Evolutionary conservation across 2,113 vertebrate genomes (phyloP).

Genomic region (Oostethus manadensis): DNA sequence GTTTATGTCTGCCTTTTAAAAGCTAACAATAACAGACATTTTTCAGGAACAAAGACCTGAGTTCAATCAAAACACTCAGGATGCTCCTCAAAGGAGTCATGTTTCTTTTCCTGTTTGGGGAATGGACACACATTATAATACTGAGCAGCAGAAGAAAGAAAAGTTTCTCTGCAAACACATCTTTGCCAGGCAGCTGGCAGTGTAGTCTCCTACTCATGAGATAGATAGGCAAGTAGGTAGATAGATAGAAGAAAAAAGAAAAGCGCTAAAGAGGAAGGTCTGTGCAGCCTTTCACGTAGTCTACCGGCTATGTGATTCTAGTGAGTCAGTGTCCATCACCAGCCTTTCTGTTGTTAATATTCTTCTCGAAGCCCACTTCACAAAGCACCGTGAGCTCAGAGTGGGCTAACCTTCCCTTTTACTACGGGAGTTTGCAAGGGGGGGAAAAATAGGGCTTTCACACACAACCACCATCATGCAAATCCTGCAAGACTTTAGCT

Average conservation of each 20-base stretch:
- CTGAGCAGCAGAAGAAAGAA: background rate
- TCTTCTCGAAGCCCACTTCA: constrained; percentile 17
- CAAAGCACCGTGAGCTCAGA: constrained; percentile 4
- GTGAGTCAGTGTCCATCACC: constrained; percentile 36
- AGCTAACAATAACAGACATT: constrained; percentile 72
- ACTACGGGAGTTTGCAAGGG: background rate
- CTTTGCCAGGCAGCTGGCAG: constrained; percentile 23
- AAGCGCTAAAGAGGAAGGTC: constrained; percentile 13
- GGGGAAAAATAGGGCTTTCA: too few relatives aligned
- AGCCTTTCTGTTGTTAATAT: constrained; percentile 46
- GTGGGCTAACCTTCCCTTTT: background rate
- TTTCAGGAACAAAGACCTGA: constrained; percentile 54
- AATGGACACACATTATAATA: constrained; percentile 12
- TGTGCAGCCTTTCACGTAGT: constrained; percentile 58
- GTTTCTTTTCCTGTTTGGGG: constrained; percentile 26
- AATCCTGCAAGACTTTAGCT: too few relatives aligned
- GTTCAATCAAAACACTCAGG: constrained; percentile 51
- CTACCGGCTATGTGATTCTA: constrained; percentile 35
- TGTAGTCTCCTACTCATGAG: constrained; percentile 37
- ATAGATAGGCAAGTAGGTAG: too few relatives aligned
- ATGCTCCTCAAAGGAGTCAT: constrained; percentile 41
- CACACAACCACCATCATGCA: too few relatives aligned
- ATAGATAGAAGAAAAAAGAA: too few relatives aligned
- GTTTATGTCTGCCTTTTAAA: constrained; percentile 41
- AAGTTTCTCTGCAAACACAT: too few relatives aligned